Base-by-base conservation (phyloP, 2,797 vertebrate species). In the Octomys mimax region DNA sequence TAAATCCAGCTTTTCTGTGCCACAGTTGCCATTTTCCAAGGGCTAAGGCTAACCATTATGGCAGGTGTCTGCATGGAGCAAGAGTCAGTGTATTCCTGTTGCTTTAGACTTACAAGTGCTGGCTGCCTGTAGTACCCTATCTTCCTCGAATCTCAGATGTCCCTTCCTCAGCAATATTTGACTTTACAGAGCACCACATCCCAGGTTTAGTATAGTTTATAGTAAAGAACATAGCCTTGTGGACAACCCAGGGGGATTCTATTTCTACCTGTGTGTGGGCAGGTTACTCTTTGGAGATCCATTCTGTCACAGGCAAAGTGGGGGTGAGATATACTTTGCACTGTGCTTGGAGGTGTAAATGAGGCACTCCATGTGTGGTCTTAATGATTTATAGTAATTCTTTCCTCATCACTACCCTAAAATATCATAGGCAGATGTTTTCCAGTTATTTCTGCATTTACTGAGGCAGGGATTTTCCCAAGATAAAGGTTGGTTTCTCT, bases 141-240 rank as follows among this genome's bases (percentile, higher is more conserved):
- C 12, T 46, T 42, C 73, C 16, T 13, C 42, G 28, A 49, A 31
- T 77, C 39, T 14, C 5, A 61, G 3, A 39, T 9, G 49, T 52
- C 81, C 83, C 19, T 92, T 28, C 49, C 79, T 78, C 26, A 31
- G 57, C 4, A 42, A 16, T 66, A 86, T 92, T 92, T 93, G 18
- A 81, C 79, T 86, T 94, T 54, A 52, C 22, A 66, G 61, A 83
- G 82, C 31, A 92, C 6, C n/a, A 87, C 36, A 84, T 75, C 39
- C 39, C 26, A 59, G 26, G 68, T 95, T 59, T 70, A 79, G 46
- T 83, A 12, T 61, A 81, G 18, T 26, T 78, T 33, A 70, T 1
- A 68, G 62, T 21, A 81, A 89, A 85, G 14, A 88, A 87, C 36
- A 78, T 19, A 87, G 70, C 57, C 49, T 94, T 39, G 16, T 71